Conservation (phyloP, 2,113 vertebrate genomes). For the Cephalopholis sonnerati region DNA sequence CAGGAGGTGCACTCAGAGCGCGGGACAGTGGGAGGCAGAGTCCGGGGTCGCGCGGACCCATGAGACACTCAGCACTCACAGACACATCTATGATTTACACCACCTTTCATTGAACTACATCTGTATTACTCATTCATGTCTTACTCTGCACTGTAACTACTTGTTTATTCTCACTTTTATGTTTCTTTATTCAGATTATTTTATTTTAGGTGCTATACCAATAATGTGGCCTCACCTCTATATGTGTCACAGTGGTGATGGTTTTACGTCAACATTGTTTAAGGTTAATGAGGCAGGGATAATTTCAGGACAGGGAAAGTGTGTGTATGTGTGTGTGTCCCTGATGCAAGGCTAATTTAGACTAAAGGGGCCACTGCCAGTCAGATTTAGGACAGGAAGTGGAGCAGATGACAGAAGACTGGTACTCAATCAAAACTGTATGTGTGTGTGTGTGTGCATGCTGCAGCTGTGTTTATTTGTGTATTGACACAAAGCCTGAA, state of each 20-base stretch:
- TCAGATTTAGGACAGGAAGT: conserved; percentile 77
- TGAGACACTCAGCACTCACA: not conserved
- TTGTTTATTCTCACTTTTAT: not conserved
- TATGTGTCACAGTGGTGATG: conserved; percentile 31
- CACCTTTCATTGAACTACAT: not conserved
- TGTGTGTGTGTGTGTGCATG: not conserved
- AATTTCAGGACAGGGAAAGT: conserved; percentile 52
- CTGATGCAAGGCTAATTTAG: conserved; percentile 73
- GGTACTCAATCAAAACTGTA: conserved; percentile 7
- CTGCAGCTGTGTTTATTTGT: not conserved
- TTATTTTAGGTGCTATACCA: not conserved
- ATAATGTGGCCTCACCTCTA: not conserved
- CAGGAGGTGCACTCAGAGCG: conserved; percentile 13
- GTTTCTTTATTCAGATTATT: not conserved
- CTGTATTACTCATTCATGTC: not conserved
- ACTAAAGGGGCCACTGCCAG: conserved; percentile 73
- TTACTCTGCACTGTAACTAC: not conserved
- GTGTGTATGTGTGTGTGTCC: conserved; percentile 37
- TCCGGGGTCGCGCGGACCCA: conserved; percentile 21
- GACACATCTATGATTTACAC: not conserved
- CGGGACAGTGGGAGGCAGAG: conserved; percentile 14
- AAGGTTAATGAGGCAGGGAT: conserved; percentile 71
- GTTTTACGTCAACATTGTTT: conserved; percentile 30
- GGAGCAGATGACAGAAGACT: conserved; percentile 60
- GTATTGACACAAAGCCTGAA: not conserved